Evolutionary conservation across 2,888 invertebrate species (phyloP).

Genomic region (Drosophila affinis): DNA sequence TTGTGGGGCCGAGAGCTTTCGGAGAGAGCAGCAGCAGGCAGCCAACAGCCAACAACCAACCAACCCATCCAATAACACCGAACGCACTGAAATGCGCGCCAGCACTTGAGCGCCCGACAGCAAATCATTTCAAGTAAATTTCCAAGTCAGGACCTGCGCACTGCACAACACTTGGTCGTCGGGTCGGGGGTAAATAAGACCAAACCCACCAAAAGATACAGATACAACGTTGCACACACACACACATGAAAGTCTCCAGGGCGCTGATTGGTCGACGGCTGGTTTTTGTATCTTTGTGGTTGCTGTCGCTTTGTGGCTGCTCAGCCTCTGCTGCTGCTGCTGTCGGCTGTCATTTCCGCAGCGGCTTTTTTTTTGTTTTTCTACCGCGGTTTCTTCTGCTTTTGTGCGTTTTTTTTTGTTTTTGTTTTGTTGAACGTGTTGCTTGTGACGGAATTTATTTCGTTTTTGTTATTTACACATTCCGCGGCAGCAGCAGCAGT

Average conservation of each 20-base stretch:
- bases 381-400: constrained; percentile 44
- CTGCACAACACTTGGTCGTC: constrained; percentile 19
- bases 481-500: constrained; percentile 44
- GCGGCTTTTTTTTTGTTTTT: constrained; percentile 44
- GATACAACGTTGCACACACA: no score
- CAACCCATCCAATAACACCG: constrained; percentile 83
- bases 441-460: constrained; percentile 80
- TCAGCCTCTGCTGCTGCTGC: no score
- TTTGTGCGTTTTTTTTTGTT: constrained; percentile 43
- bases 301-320: no score
- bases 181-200: no score
- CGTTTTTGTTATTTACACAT: constrained; percentile 80
- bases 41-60: constrained; percentile 72
- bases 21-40: constrained; percentile 45
- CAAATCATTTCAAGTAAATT: no score
- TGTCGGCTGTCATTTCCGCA: no score
- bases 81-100: constrained; percentile 79
- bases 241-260: no score
- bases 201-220: no score
- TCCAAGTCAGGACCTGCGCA: constrained; percentile 74
- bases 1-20: constrained; percentile 56
- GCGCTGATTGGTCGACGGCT: no score
- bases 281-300: no score
- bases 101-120: constrained; percentile 19
- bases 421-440: constrained; percentile 61